Percentiles rank a stretch among this genome's conserved stretches.
Evolutionary conservation across 2,113 vertebrate species (phyloP).

Genomic region (Puma concolor): DNA sequence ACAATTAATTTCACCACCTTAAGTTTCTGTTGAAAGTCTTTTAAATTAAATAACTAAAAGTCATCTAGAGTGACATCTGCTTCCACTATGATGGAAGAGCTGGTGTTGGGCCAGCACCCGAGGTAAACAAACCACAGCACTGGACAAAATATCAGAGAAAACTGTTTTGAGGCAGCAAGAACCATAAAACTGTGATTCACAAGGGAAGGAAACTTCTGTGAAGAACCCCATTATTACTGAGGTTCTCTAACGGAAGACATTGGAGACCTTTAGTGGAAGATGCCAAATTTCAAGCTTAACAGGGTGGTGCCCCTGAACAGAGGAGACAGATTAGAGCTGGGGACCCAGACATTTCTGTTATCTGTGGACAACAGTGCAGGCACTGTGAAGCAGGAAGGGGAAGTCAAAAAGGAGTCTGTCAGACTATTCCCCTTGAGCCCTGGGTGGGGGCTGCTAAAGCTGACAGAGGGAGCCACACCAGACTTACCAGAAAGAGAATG

Average conservation of each 20-base stretch:
- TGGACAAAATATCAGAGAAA: background rate
- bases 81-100: background rate
- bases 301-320: background rate
- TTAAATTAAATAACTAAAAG: background rate
- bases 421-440: background rate
- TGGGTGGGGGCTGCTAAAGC: background rate
- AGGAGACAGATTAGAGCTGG: background rate
- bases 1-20: background rate
- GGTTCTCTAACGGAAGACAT: background rate
- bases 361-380: background rate
- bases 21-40: background rate
- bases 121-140: background rate
- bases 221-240: background rate
- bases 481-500: background rate
- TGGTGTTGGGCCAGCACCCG: background rate
- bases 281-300: background rate
- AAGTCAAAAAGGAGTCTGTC: background rate
- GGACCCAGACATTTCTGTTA: background rate
- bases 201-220: background rate
- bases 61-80: background rate
- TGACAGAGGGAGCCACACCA: background rate
- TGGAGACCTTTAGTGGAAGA: background rate
- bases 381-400: background rate
- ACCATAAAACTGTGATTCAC: background rate
- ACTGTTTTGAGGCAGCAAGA: background rate